Conservation (phyloP, 2,113 vertebrate species). For the Chionodraco myersi region DNA sequence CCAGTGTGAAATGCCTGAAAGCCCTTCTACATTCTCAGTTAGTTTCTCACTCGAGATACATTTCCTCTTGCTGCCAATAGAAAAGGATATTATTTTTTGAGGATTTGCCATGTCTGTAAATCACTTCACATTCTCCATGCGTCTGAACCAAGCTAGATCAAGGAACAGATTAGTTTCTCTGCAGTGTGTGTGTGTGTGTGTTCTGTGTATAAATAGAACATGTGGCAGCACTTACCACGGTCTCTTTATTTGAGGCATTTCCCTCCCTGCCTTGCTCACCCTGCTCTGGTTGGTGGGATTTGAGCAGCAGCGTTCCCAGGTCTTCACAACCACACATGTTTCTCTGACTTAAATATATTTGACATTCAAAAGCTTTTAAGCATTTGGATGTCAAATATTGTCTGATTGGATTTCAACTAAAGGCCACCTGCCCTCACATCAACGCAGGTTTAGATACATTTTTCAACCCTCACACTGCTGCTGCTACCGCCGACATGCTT, state of each 20-base stretch:
- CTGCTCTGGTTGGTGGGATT: conserved; percentile 52
- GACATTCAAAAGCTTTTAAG: conserved; percentile 4
- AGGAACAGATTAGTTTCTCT: conserved; percentile 50
- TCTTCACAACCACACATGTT: conserved; percentile 30
- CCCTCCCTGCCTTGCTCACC: conserved; percentile 64
- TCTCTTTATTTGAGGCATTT: conserved; percentile 74
- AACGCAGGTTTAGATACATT: conserved; percentile 1
- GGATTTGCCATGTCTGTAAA: conserved; percentile 17
- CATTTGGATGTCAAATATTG: conserved; percentile 9
- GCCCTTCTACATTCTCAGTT: not conserved
- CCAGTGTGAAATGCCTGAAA: not conserved
- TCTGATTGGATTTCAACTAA: conserved; percentile 5
- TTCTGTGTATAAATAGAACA: conserved; percentile 77
- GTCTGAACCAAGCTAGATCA: conserved; percentile 45
- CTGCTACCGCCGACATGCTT: conserved; percentile 30
- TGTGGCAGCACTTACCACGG: conserved; percentile 80
- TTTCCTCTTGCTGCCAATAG: conserved; percentile 12
- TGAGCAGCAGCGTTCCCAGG: conserved; percentile 65
- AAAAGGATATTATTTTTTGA: conserved; percentile 27
- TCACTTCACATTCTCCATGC: conserved; percentile 41
- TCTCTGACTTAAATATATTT: conserved; percentile 1
- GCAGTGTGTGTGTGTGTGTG: not conserved
- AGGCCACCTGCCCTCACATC: conserved; percentile 14
- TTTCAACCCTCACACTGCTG: conserved; percentile 6
- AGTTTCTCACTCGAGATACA: conserved; percentile 10